Conservation (phyloP, 53 echinoderm and acorn worm genomes). For the Echinometra lucunter region DNA sequence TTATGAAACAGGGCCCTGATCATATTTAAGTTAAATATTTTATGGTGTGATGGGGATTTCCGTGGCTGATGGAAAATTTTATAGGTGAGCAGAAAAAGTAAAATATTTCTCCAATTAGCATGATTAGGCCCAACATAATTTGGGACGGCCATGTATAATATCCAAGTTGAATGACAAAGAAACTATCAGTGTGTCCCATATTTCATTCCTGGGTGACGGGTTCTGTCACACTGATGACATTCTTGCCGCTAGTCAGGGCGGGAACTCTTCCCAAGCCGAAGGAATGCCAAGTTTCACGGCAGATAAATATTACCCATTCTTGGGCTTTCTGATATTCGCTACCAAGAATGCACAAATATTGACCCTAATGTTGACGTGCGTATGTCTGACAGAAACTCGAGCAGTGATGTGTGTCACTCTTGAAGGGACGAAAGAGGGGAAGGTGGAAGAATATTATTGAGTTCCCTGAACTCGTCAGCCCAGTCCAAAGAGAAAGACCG, state of each 20-base stretch:
- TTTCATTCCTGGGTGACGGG: no score
- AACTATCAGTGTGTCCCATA: no score
- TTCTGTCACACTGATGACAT: neutral
- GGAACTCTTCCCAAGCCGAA: neutral
- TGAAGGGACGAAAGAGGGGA: neutral
- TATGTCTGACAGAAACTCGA: constrained; percentile 41
- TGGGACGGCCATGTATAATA: no score
- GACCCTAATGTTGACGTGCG: constrained; percentile 54
- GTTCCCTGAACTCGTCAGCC: constrained; percentile 28
- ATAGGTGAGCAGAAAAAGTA: no score
- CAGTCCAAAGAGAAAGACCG: neutral
- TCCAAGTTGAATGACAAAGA: no score
- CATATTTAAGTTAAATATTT: no score
- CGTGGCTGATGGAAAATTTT: no score
- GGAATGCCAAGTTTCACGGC: constrained; percentile 26
- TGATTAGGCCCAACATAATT: no score
- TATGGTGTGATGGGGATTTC: no score
- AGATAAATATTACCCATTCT: constrained; percentile 37
- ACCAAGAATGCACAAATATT: constrained; percentile 55
- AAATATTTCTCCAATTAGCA: no score
- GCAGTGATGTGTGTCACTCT: constrained; percentile 44
- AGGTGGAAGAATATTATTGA: neutral
- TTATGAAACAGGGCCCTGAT: no score
- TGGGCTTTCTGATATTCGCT: neutral
- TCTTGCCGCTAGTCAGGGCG: constrained; percentile 29